Base-by-base conservation (phyloP, 2,113 vertebrate species). In the Helogale parvula region DNA sequence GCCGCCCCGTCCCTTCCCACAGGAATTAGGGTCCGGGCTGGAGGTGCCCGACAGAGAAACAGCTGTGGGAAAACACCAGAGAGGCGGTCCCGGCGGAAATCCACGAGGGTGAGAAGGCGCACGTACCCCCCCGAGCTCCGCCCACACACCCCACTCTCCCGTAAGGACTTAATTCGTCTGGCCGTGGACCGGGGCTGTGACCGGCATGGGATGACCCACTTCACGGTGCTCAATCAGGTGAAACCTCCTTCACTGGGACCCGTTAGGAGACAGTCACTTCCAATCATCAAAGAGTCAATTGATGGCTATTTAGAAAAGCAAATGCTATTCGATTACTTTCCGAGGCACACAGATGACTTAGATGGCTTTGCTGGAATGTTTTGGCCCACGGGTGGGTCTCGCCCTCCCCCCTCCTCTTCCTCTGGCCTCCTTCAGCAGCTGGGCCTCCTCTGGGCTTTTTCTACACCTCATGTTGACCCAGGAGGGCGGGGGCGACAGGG, bases 71-170 rank as follows among this genome's bases (percentile, higher is more conserved):
- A 38, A 29, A 13, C 76, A 4, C 10, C 0, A 1, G 17, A 50
- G 31, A 25, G 31, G 69, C 27, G 3, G 4, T 31, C 4, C 4
- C 13, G 4, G 66, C 13, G 38, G 65, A 13, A 17, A 5, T 9
- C 1, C 27, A 0, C 7, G 38, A 13, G 23, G 5, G 23, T 3
- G 3, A 33, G 35, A 8, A 14, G 31, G 7, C 8, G 1, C 31
- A 2, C 68, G 50, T 1, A 2, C 45, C 9, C 79, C 47, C 50
- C 63, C 38, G n/a, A 35, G 74, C 35, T 25, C 57, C 57, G 38
- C 1, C 25, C 35, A 25, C 2, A 1, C 16, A 12, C 52, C 16
- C 33, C 33, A 25, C 35, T 72, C 57, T 52, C 4, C 66, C 19
- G 9, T 15, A 9, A 41, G 50, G 87, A 29, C 31, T 8, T 52